Conservation (phyloP, 2,888 invertebrate genomes). For the Julus scanicus region DNA sequence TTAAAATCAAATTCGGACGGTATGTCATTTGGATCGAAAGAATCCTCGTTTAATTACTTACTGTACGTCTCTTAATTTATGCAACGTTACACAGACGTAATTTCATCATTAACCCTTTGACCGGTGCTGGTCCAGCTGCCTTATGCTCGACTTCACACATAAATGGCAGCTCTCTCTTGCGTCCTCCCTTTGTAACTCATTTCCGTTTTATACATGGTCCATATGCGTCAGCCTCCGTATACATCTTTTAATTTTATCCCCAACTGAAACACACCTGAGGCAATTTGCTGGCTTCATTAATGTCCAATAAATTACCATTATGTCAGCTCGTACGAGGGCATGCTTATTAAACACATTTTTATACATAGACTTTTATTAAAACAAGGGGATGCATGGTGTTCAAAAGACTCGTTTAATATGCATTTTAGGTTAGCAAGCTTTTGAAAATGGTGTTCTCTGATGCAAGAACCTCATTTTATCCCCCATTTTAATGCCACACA, state of each 20-base stretch:
- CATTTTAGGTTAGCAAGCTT: no score
- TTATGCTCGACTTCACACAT: neutral
- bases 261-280: slow-evolving; percentile 42
- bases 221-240: neutral
- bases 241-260: slow-evolving; percentile 30
- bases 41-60: slow-evolving; percentile 28
- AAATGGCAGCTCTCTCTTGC: neutral
- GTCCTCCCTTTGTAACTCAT: slow-evolving; percentile 10
- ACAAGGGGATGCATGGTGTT: neutral
- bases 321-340: neutral
- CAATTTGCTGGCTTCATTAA: slow-evolving; percentile 36
- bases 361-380: neutral
- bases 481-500: no score
- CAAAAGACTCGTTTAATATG: neutral
- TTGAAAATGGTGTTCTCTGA: no score
- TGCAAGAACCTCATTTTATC: no score
- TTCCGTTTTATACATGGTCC: slow-evolving; percentile 25
- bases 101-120: slow-evolving; percentile 19
- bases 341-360: slow-evolving; percentile 22
- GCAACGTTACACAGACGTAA: neutral
- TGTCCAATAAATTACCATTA: slow-evolving; percentile 29
- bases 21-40: neutral
- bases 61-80: neutral
- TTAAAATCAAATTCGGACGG: neutral
- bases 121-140: neutral